Base-by-base conservation (phyloP, 92 coral and sea anemone genomes). In the Umimayanthus chanpuru region DNA sequence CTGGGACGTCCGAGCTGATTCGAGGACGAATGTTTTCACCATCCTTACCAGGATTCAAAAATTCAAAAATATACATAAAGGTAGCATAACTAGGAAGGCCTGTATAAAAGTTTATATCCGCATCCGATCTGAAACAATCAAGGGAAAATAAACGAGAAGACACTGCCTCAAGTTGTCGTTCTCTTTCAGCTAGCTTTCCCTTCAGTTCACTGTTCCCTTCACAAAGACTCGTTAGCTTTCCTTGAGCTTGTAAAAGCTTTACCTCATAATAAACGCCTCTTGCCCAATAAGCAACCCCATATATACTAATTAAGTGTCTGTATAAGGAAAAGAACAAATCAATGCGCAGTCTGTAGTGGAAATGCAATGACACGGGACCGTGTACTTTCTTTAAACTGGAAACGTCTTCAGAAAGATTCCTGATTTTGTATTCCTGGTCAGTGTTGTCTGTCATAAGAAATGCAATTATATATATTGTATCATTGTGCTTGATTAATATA, bases 81-180 rank as follows among this genome's bases (percentile, higher is more conserved):
- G 88, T 76, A 7, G 88, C 86, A 80, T 78, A 78, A 88, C 79
- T 88, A 0, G n/a, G n/a, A n/a, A n/a, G n/a, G n/a, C 92, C 92
- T 10, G 88, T 93, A 44, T 93, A 91, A 93, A 86, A 92, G 28
- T 53, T 79, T 74, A 91, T 40, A 68, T 92, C 91, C 15, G 78
- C 56, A 81, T 92, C 91, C 44, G 87, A 79, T 29, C 2, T 79
- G 55, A 90, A 90, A 81, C 89, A 82, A 49, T 79, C 92, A 39
- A 85, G 83, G 12, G 49, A 89, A 89, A 89, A 85, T 80, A 85
- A 36, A 39, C 81, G 85, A 9, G 91, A 73, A 58, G 91, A 58
- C 10, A 82, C 47, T 66, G 29, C 70, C 82, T 82, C 88, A 61
- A 56, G 85, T 39, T 77, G 91, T 55, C 16, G 65, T 55, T 72